Evolutionary conservation across 2,888 invertebrate species (phyloP), one percentile per base, ranked within the genome.

Genomic region (Megalurothrips usitatus): DNA sequence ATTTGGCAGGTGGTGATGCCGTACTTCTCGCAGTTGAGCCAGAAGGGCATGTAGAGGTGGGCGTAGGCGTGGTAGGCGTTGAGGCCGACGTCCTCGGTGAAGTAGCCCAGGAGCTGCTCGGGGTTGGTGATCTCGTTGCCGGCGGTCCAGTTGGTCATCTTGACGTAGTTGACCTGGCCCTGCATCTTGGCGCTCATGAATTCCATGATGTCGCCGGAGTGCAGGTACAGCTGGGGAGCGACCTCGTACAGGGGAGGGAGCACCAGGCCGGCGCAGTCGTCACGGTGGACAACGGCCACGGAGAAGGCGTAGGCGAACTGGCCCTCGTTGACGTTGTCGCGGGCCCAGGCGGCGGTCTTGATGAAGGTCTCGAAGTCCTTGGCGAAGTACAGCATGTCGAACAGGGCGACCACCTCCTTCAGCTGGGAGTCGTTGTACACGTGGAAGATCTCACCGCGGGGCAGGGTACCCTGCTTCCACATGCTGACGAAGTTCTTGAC

Each of bases 241-340:
- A 92, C 87, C 88, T 93, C 93, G 84, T 93, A 92, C n/a, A 91
- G 88, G 2, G 92, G 91, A 2, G 93, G 93, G 63, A 92, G 84
- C 26, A 90, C 89, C 49, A 93, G 86, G 81, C 89, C 89, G 80
- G 87, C 86, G 58, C 58, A 58, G 58, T 58, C 58, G 58, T 10
- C 58, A 58, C 58, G 58, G 58, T 58, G 14, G 19, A 58, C 14
- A n/a, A 58, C 58, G 58, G 58, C 58, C 11, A 58, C 58, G 58
- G 11, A 58, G 58, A 58, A 81, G 90, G 91, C 88, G 85, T 93
- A 92, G 8, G 90, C 85, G 87, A 92, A 93, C 85, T 94, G 88
- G 81, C 90, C 91, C 83, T 91, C 90, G 86, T 93, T 93, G 47
- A 92, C 85, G 84, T 90, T 86, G 81, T 90, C 88, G 79, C 93